These are phyloP conservation scores for Aphaenogaster ashmeadi DNA, from an alignment of 1,140 invertebrate species.

Conservation along the genomic window DNA sequence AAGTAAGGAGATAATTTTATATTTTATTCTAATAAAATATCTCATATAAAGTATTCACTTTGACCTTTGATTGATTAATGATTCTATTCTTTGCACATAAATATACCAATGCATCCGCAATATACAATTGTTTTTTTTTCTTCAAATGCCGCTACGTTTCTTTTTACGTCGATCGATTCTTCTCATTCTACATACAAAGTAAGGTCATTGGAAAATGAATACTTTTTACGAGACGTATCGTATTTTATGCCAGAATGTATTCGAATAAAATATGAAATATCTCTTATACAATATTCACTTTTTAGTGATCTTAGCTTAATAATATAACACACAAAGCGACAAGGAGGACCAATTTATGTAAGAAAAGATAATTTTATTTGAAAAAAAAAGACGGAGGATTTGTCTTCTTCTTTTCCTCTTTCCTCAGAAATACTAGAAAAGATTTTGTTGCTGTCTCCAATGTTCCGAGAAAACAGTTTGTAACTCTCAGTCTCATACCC, in stretches of 20 bases:
- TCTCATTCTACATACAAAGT: conserved; percentile 24
- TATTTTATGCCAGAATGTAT: not conserved
- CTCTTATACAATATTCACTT: not conserved
- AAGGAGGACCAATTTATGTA: not conserved
- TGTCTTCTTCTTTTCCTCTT: not conserved
- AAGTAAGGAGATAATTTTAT: not conserved
- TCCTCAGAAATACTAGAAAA: not conserved
- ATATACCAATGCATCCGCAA: not conserved
- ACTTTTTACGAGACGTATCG: not conserved
- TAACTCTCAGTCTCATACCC: not conserved
- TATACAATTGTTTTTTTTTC: conserved; percentile 19
- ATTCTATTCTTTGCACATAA: conserved; percentile 18
- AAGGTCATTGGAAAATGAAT: conserved; percentile 11
- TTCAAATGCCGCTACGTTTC: not conserved
- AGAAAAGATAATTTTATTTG: conserved; percentile 3
- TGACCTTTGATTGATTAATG: conserved; percentile 27
- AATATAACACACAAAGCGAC: not conserved
- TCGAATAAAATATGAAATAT: not conserved
- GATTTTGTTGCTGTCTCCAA: not conserved
- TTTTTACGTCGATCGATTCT: conserved; percentile 14
- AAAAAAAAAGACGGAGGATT: not conserved
- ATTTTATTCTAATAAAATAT: conserved; percentile 22
- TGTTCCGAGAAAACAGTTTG: not conserved
- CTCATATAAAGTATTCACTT: not conserved
- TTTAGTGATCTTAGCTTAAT: not conserved